These are phyloP conservation scores for Ibidorhyncha struthersii DNA, from an alignment of 2,113 vertebrate species.

Conservation along the genomic window DNA sequence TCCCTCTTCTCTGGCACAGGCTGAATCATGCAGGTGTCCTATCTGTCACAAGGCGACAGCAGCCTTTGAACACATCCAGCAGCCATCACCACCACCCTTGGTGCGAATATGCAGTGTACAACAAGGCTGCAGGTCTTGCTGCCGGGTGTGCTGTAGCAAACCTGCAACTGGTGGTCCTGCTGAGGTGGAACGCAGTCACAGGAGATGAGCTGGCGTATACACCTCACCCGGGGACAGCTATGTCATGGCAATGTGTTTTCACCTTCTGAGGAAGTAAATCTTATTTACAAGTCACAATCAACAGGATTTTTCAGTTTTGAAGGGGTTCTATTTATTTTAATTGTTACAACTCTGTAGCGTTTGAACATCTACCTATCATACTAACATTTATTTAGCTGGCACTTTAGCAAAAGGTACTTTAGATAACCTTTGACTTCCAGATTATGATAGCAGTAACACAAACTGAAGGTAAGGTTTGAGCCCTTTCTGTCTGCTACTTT, in stretches of 20 bases:
- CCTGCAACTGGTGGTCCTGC: not conserved
- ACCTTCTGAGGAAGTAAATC: not conserved
- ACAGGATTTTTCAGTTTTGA: not conserved
- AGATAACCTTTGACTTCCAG: not conserved
- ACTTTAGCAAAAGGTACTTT: not conserved
- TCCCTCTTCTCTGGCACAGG: not conserved
- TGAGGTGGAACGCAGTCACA: not conserved
- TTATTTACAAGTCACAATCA: not conserved
- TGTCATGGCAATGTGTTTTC: rapidly evolving
- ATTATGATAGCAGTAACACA: not conserved
- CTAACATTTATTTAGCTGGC: not conserved
- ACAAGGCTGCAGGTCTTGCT: not conserved
- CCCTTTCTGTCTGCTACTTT: not conserved
- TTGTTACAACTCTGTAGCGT: not conserved
- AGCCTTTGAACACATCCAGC: not conserved
- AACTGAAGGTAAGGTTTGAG: not conserved
- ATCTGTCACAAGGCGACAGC: not conserved
- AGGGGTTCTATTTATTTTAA: not conserved
- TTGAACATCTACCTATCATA: not conserved
- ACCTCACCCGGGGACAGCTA: rapidly evolving
- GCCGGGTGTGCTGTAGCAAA: rapidly evolving
- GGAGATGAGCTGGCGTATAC: rapidly evolving
- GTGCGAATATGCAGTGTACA: rapidly evolving
- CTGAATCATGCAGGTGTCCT: not conserved
- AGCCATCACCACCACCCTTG: not conserved